These are phyloP conservation scores for Falco naumanni DNA, from an alignment of 2,797 vertebrate genomes.

Conservation along the genomic window DNA sequence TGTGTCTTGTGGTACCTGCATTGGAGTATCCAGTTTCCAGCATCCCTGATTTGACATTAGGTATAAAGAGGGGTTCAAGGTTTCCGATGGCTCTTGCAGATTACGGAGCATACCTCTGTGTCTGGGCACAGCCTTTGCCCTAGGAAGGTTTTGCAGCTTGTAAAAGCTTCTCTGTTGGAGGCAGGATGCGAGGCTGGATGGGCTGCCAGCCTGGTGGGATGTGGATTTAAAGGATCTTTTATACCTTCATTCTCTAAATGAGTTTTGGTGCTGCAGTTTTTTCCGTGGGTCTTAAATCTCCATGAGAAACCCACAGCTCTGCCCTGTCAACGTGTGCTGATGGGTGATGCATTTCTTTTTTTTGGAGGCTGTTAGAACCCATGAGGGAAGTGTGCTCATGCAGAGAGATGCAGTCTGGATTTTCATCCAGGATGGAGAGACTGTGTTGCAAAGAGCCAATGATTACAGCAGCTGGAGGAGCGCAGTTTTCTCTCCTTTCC, in stretches of 20 bases:
- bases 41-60: neutral
- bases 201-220: conserved; percentile 12
- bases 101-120: neutral
- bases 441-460: rapidly evolving
- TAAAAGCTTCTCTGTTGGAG: conserved; percentile 33
- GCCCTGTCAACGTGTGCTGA: neutral
- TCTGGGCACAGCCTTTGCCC: neutral
- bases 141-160: neutral
- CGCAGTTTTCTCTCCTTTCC: neutral
- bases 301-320: conserved; percentile 10
- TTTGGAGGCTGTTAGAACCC: neutral
- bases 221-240: conserved; percentile 45
- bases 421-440: neutral
- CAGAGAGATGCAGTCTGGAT: neutral
- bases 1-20: neutral
- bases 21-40: neutral
- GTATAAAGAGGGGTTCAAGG: neutral
- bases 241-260: neutral
- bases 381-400: neutral
- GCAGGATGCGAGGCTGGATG: neutral
- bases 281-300: conserved; percentile 11
- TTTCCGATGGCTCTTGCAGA: neutral
- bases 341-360: neutral
- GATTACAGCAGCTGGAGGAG: neutral
- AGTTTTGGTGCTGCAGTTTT: neutral